Conservation (phyloP, 1,140 invertebrate genomes). For the Pinna nobilis region DNA sequence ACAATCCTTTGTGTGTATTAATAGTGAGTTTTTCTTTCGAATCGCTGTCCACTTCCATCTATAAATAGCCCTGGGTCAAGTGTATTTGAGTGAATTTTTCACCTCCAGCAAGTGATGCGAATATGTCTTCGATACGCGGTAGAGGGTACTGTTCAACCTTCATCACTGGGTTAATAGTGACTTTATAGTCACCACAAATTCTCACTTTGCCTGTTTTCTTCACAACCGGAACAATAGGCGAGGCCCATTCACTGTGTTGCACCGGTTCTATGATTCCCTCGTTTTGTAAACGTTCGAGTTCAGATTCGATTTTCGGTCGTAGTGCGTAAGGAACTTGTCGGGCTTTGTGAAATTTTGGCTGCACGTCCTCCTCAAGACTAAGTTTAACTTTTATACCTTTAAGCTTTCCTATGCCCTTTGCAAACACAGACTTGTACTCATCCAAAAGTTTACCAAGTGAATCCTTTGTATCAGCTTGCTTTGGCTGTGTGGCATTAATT, state of each 20-base stretch:
- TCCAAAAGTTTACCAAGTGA: background rate
- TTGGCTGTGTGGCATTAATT: background rate
- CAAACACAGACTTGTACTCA: background rate
- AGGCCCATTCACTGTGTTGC: conserved; percentile 75
- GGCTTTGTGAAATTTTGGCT: conserved; percentile 38
- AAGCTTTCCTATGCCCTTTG: conserved; percentile 5
- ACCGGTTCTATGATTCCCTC: conserved; percentile 71
- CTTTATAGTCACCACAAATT: conserved; percentile 77
- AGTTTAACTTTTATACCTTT: conserved; percentile 11
- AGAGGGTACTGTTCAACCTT: conserved; percentile 33
- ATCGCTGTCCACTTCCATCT: conserved; percentile 51
- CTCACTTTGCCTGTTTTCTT: conserved; percentile 75
- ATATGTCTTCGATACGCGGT: conserved; percentile 37
- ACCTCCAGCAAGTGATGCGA: conserved; percentile 40
- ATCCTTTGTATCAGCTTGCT: background rate
- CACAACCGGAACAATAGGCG: conserved; percentile 75
- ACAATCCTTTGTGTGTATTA: conserved; percentile 59
- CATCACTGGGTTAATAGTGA: conserved; percentile 56
- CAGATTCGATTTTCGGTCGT: conserved; percentile 64
- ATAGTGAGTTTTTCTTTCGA: conserved; percentile 48
- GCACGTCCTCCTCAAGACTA: background rate
- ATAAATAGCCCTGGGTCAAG: conserved; percentile 50
- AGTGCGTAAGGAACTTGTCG: conserved; percentile 72
- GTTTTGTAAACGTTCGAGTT: conserved; percentile 67
- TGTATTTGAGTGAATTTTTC: conserved; percentile 62